Evolutionary conservation across 1,140 invertebrate species (phyloP), one percentile per base, ranked within the genome.

Genomic region (Aphidius ervi): DNA sequence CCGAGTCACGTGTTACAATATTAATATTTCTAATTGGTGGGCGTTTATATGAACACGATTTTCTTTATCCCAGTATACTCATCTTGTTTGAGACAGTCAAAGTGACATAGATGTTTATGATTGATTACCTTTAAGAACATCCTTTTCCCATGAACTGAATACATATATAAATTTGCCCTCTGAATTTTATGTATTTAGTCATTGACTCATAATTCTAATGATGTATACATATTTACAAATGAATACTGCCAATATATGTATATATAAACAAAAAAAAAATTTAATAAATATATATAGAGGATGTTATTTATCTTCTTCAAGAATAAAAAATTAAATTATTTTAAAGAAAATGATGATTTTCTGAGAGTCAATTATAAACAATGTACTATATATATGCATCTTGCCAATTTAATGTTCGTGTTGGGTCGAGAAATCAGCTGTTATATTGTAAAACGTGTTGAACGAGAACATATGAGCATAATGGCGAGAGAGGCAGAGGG

Each of bases 401-500:
- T n/a, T 37, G 31, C 62, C 67, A 58, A 63, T 68, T 69, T 64
- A 62, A 68, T 65, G 68, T 73, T 77, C 23, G 70, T 65, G 64
- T 65, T 71, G 76, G 73, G 71, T 74, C 70, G 72, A 72, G 74
- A 66, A 68, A 78, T 76, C 74, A 75, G 75, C 74, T 75, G 74
- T 58, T 59, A 56, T 16, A 40, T 37, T 46, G 9, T 42, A 46
- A 46, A 23, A 48, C 48, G 8, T 60, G 40, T 46, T 46, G 40
- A 31, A 31, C 23, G 23, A 31, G 23, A 41, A 65, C 62, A 65
- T 46, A 59, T 59, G 47, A 41, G 61, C 55, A 61, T 47, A 46
- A 42, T 40, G 41, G 10, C 10, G 9, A 48, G 23, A 31, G 23
- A 4, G 1, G 4, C 4, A 31, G 23, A 31, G 23, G 23, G 23